Evolutionary conservation across 2,888 invertebrate genomes (phyloP).

Genomic region (Troilus luridus): DNA sequence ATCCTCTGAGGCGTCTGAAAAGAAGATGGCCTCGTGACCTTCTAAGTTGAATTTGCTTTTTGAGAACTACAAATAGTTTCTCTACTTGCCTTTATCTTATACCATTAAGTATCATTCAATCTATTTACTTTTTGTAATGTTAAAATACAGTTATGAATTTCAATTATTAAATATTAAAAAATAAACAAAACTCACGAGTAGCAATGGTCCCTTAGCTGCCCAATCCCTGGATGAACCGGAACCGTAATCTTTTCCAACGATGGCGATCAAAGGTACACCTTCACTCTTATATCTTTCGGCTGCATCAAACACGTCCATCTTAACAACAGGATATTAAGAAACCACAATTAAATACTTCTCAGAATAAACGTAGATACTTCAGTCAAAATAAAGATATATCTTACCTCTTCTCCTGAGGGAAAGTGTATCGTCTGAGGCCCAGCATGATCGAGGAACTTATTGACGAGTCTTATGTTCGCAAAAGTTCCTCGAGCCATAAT

Average conservation of each 20-base stretch:
- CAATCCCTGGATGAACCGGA: slow-evolving; percentile 98
- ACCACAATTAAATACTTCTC: neutral
- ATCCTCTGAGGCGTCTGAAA: too few relatives aligned
- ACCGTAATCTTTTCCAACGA: slow-evolving; percentile 98
- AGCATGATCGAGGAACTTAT: slow-evolving; percentile 84
- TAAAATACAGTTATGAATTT: too few relatives aligned
- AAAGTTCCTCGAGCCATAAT: slow-evolving; percentile 98
- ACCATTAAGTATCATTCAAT: too few relatives aligned
- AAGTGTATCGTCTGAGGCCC: slow-evolving; percentile 91
- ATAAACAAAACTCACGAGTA: slow-evolving; percentile 77
- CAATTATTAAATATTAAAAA: too few relatives aligned
- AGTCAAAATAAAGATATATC: neutral
- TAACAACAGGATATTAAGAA: slow-evolving; percentile 63
- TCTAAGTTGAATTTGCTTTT: too few relatives aligned
- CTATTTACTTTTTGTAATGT: too few relatives aligned
- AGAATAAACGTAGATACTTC: neutral
- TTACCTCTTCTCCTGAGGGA: slow-evolving; percentile 86
- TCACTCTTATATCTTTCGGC: slow-evolving; percentile 88
- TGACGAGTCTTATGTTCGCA: slow-evolving; percentile 96
- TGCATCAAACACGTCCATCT: slow-evolving; percentile 95
- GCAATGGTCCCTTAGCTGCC: slow-evolving; percentile 98
- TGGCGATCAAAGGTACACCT: slow-evolving; percentile 82
- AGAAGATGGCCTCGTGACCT: too few relatives aligned
- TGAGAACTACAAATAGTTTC: too few relatives aligned
- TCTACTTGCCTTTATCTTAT: too few relatives aligned